Evolutionary conservation across 2,888 invertebrate species (phyloP), one percentile per base, ranked within the genome.

Genomic region (Aleiodes alternator): DNA sequence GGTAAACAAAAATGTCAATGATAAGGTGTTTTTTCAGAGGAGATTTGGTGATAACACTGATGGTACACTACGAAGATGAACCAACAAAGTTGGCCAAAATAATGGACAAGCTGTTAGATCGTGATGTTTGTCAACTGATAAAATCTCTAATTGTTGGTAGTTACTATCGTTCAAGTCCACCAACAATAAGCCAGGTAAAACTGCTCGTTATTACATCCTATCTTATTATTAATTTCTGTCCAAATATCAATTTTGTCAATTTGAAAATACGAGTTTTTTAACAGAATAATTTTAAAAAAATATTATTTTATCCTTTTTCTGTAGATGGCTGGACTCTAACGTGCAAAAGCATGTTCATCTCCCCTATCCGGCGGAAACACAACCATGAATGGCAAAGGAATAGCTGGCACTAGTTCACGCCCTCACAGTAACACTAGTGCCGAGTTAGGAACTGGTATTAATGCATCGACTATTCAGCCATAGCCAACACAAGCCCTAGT

Each of bases 1-100:
- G 5, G 31, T 31, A 31, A 31, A 31, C 3, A 31, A n/a, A 3
- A 31, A 31, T 31, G 3, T 43, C 43, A 43, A 43, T 43, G 43
- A 1, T 43, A 43, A 43, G 9, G 1, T 6, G 8, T 8, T 43
- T 61, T 83, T 84, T 1, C 83, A 90, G 94, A 74, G 98, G 98
- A 29, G 99, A 99, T 83, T 90, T 99, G 80, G 97, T 98, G 0
- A 92, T 98, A 12, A 94, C 96, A 0, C 91, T 99, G 82, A 91
- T 99, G 70, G 94, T 96, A 0, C 95, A 96, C 88, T 99, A 98
- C 90, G 99, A 98, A 90, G 98, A 99, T 84, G 97, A 98, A 83
- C 96, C 96, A 0, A 94, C 95, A 79, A 98, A 97, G 89, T 92
- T 99, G 66, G 96, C 97, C 12, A 94, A 96, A 90, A 97, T 99